Percentiles rank a stretch among this genome's conserved stretches.
Evolutionary conservation across 2,888 invertebrate species (phyloP).

Genomic region (Heliothis peltigera): DNA sequence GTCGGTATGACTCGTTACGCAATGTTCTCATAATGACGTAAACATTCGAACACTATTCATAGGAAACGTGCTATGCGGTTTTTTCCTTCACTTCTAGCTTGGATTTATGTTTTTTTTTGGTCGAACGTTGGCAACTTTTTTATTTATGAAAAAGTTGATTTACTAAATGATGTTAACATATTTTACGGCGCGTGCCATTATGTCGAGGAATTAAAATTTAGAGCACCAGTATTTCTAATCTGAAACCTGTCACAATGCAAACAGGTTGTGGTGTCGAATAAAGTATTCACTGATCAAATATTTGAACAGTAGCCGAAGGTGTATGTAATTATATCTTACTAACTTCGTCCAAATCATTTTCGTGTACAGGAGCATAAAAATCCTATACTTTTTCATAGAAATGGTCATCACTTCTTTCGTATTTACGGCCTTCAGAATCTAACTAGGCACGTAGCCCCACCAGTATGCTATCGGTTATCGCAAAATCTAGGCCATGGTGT

Average conservation of each 20-base stretch:
- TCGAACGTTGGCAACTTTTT: slow-evolving; percentile 39
- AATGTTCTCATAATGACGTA: slow-evolving; percentile 57
- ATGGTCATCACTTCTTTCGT: slow-evolving; percentile 11
- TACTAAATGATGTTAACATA: slow-evolving; percentile 45
- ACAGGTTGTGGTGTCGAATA: slow-evolving; percentile 36
- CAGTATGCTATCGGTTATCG: slow-evolving; percentile 51
- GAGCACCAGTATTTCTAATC: slow-evolving; percentile 40
- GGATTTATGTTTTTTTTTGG: slow-evolving; percentile 30
- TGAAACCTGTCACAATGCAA: slow-evolving; percentile 32
- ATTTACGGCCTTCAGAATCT: slow-evolving; percentile 43
- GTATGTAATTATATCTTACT: slow-evolving; percentile 6
- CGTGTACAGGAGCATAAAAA: background rate
- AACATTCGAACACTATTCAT: slow-evolving; percentile 46
- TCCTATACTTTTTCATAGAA: slow-evolving; percentile 15
- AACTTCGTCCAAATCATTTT: background rate
- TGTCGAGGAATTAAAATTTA: slow-evolving; percentile 46
- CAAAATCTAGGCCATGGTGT: slow-evolving; percentile 75
- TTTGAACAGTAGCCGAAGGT: background rate
- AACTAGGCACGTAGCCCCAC: slow-evolving; percentile 28
- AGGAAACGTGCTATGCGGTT: slow-evolving; percentile 47
- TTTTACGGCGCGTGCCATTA: slow-evolving; percentile 46
- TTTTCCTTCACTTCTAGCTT: slow-evolving; percentile 39
- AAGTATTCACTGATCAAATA: slow-evolving; percentile 12
- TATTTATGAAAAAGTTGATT: slow-evolving; percentile 39
- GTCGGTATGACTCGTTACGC: slow-evolving; percentile 51